Percentiles rank a stretch among this genome's conserved stretches.
These are phyloP conservation scores for Melanitta fusca DNA, from an alignment of 2,797 vertebrate genomes.

Conservation along the genomic window DNA sequence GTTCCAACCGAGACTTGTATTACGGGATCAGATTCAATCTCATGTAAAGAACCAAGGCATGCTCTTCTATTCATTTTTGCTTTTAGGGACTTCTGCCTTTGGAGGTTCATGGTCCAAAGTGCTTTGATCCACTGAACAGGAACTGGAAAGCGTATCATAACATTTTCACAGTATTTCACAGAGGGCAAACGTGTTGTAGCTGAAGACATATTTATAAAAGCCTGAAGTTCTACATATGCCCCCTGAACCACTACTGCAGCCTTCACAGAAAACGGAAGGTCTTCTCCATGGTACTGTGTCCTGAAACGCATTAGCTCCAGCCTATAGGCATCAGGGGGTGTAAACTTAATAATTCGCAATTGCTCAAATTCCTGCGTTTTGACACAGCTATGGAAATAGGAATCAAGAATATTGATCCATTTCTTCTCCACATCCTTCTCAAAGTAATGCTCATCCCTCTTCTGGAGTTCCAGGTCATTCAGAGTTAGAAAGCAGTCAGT, in stretches of 20 bases:
- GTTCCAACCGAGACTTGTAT: conserved; percentile 94
- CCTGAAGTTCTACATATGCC: conserved; percentile 93
- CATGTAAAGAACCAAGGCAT: conserved; percentile 88
- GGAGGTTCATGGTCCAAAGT: conserved; percentile 87
- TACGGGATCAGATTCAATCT: conserved; percentile 87
- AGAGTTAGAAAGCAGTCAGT: conserved; percentile 92
- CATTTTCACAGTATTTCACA: conserved; percentile 87
- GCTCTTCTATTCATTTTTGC: conserved; percentile 94
- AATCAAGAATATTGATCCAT: conserved; percentile 89
- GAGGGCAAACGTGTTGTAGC: conserved; percentile 59
- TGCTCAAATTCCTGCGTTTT: conserved; percentile 85
- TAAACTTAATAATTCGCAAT: conserved; percentile 89
- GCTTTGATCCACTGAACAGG: conserved; percentile 93
- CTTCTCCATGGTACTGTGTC: conserved; percentile 78
- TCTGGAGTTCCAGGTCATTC: conserved; percentile 89
- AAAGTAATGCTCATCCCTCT: conserved; percentile 82
- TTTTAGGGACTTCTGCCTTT: conserved; percentile 94
- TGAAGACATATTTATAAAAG: conserved; percentile 89
- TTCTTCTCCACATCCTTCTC: conserved; percentile 82
- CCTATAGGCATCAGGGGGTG: conserved; percentile 88
- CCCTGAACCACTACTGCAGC: conserved; percentile 92
- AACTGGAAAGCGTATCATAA: conserved; percentile 90
- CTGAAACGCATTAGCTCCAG: conserved; percentile 94
- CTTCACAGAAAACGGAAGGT: conserved; percentile 92
- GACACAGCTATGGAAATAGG: conserved; percentile 89